phyloP scores from a whole-genome alignment of 1,140 invertebrate species.

The Anastatus disparis region DNA sequence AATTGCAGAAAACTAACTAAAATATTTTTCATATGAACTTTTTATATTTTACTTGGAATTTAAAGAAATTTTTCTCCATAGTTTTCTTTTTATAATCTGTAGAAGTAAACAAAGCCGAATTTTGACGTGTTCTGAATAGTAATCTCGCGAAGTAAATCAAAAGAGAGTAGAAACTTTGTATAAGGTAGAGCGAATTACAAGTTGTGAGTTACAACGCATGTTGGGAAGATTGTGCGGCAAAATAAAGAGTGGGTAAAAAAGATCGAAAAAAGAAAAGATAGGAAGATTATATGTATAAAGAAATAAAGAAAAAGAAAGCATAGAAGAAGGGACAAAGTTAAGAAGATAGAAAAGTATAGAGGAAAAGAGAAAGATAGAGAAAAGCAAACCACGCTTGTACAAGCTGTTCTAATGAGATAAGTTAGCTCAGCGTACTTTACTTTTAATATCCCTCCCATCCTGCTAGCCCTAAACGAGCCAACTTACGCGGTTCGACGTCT shows the following conservation, averaged over 20 bases:
- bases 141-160: conserved; percentile 34
- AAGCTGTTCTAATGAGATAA: conserved; percentile 49
- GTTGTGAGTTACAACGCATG: conserved; percentile 19
- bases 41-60: too few relatives aligned
- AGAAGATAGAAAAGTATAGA: conserved; percentile 3
- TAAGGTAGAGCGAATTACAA: conserved; percentile 11
- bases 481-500: conserved; percentile 39
- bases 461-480: conserved; percentile 35
- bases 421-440: conserved; percentile 42
- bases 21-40: too few relatives aligned
- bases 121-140: conserved; percentile 19
- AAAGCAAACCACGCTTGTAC: conserved; percentile 36
- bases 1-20: too few relatives aligned
- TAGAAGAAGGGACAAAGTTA: conserved; percentile 4
- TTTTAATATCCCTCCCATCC: conserved; percentile 43
- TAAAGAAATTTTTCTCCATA: too few relatives aligned
- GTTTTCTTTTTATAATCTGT: conserved; percentile 16
- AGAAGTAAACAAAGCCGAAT: conserved; percentile 6
- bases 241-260: not conserved
- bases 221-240: conserved; percentile 22
- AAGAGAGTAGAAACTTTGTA: not conserved
- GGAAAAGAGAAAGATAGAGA: not conserved
- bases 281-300: not conserved
- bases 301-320: not conserved
- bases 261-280: not conserved